Evolutionary conservation across 2,888 invertebrate genomes (phyloP).

Genomic region (Synanthedon myopaeformis): DNA sequence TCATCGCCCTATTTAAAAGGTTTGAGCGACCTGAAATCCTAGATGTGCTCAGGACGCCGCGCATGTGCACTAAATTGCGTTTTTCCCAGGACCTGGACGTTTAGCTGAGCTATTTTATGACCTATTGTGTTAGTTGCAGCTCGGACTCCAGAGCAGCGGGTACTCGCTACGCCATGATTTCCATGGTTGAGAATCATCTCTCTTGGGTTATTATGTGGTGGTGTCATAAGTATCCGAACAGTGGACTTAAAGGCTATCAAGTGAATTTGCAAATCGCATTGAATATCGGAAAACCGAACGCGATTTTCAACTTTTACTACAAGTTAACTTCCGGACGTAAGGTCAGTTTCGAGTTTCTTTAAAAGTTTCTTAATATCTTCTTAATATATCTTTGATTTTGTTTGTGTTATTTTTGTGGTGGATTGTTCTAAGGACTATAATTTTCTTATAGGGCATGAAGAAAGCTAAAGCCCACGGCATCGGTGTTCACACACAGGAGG

Average conservation of each 20-base stretch:
- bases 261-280: constrained; percentile 90
- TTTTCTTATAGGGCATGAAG: constrained; percentile 80
- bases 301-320: constrained; percentile 90
- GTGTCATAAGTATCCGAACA: constrained; percentile 93
- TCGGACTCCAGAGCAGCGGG: constrained; percentile 86
- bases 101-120: constrained; percentile 7
- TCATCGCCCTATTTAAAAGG: background rate
- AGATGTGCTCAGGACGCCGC: constrained; percentile 22
- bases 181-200: constrained; percentile 95
- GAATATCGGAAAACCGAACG: constrained; percentile 88
- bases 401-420: constrained; percentile 5
- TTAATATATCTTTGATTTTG: background rate
- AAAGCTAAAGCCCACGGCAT: constrained; percentile 94
- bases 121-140: constrained; percentile 41
- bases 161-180: constrained; percentile 90
- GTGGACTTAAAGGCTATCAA: constrained; percentile 90
- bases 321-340: constrained; percentile 88
- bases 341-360: constrained; percentile 63
- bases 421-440: constrained; percentile 16
- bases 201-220: constrained; percentile 92
- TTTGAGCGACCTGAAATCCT: constrained; percentile 19
- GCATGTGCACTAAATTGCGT: constrained; percentile 36
- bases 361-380: background rate
- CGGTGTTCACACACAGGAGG: constrained; percentile 91
- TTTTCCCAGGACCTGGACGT: no score